These are phyloP conservation scores for Ips typographus DNA, from an alignment of 1,140 invertebrate species.

Conservation along the genomic window DNA sequence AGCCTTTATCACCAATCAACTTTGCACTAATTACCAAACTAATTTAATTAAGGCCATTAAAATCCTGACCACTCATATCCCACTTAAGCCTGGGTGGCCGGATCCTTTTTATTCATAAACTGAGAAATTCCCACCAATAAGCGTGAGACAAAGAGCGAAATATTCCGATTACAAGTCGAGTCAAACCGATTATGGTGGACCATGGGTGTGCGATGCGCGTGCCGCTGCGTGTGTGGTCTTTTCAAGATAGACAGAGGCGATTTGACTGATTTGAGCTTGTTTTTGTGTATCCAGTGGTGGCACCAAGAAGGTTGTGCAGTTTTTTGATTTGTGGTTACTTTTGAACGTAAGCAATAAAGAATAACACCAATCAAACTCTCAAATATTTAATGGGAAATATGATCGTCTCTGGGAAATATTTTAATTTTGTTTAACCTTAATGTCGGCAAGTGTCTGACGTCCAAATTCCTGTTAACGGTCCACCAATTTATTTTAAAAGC, in stretches of 20 bases:
- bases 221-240: constrained; percentile 44
- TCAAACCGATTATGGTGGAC: constrained; percentile 19
- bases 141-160: constrained; percentile 21
- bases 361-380: too few relatives aligned
- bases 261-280: too few relatives aligned
- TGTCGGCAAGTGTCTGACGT: constrained; percentile 20
- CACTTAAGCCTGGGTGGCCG: constrained; percentile 23
- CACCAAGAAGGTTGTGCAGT: too few relatives aligned
- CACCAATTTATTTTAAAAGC: background rate
- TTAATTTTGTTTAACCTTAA: constrained; percentile 27
- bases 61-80: constrained; percentile 3
- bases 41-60: background rate
- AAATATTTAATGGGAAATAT: constrained; percentile 21
- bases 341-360: too few relatives aligned
- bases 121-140: constrained; percentile 39
- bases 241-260: too few relatives aligned
- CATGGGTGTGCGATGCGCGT: constrained; percentile 37
- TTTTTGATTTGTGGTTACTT: too few relatives aligned
- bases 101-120: constrained; percentile 26
- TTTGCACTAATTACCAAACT: too few relatives aligned
- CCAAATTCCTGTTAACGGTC: constrained; percentile 10
- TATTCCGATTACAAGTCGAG: constrained; percentile 22
- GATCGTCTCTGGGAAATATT: constrained; percentile 14
- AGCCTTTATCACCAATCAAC: too few relatives aligned
- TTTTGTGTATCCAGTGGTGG: background rate